These are phyloP conservation scores for Zaprionus bogoriensis DNA, from an alignment of 2,888 invertebrate species.

Conservation along the genomic window DNA sequence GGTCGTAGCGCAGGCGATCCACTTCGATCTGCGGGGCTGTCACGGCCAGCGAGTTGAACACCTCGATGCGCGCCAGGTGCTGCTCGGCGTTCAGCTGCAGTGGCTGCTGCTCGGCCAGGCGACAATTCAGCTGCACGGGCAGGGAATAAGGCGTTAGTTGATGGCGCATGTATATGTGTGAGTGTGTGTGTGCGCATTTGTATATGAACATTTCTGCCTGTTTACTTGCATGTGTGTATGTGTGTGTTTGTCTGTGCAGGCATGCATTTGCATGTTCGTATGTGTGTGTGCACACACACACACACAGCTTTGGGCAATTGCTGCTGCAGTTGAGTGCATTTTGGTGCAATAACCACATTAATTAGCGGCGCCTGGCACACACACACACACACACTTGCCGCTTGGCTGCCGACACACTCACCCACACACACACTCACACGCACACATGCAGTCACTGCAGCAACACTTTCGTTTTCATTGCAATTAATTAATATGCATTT, in stretches of 20 bases:
- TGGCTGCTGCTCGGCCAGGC: slow-evolving; percentile 74
- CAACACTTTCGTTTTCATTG: slow-evolving; percentile 74
- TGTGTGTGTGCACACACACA: not conserved
- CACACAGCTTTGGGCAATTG: slow-evolving; percentile 39
- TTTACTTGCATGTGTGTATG: not conserved
- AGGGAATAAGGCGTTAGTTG: not conserved
- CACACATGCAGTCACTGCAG: slow-evolving; percentile 11
- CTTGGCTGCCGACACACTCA: slow-evolving; percentile 42
- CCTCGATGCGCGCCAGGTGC: slow-evolving; percentile 85
- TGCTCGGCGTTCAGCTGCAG: slow-evolving; percentile 79
- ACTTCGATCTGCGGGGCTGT: slow-evolving; percentile 90
- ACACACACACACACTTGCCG: slow-evolving; percentile 37
- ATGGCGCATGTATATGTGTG: slow-evolving; percentile 21
- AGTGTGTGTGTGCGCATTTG: no score
- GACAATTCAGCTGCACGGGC: slow-evolving; percentile 82
- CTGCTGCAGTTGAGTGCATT: slow-evolving; percentile 75
- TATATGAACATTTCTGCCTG: no score
- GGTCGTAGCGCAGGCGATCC: slow-evolving; percentile 83
- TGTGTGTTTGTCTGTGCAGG: not conserved
- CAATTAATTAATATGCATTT: slow-evolving; percentile 66
- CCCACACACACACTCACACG: slow-evolving; percentile 10
- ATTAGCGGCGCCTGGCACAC: slow-evolving; percentile 53
- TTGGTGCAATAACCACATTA: slow-evolving; percentile 80
- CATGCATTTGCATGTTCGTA: not conserved
- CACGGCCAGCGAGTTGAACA: slow-evolving; percentile 92